Base-by-base conservation (phyloP, 2,888 invertebrate genomes). In the Lamproptera curius region DNA sequence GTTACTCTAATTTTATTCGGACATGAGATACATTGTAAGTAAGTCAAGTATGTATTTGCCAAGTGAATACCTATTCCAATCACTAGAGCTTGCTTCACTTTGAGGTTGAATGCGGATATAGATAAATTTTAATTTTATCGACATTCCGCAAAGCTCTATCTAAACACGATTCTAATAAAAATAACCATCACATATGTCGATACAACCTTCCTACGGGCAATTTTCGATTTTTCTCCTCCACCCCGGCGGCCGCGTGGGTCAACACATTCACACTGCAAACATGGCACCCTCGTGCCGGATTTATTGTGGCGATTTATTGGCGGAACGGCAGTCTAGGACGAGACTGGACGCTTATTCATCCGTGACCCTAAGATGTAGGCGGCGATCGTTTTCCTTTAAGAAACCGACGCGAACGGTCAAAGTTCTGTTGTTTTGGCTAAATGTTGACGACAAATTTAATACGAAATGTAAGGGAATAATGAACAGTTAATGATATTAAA, bases 241-340 rank as follows among this genome's bases (percentile, higher is more conserved):
- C 65, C 66, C 73, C 73, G 48, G 67, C 59, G 62, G 67, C 64
- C 63, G 58, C 63, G 73, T 64, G 57, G 65, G 70, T 72, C 70
- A 71, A 73, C 76, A 69, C 70, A 73, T 73, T 71, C 67, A 62
- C 58, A 65, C 40, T 38, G 73, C 72, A 76, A 76, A 76, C 74
- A 76, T 56, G 57, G 65, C 63, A 55, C 65, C 68, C 70, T 40
- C 61, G 63, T 67, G 65, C 67, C 63, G 72, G 73, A 71, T 73
- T 73, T 75, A 73, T 72, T 70, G 70, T 65, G 62, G 68, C 63
- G 66, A 62, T 55, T 55, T 58, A 60, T 61, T 56, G 57, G 58
- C 53, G 51, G 51, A 63, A 64, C 58, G 44, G 59, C 54, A 55
- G 52, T 54, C 59, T 16, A 9, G 14, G 11, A 26, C 10, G 6